A percentile compares a stretch with the other conserved stretches of the same genome.
Conservation (phyloP, 1,140 invertebrate genomes). For the Zaprionus lachaisei region DNA sequence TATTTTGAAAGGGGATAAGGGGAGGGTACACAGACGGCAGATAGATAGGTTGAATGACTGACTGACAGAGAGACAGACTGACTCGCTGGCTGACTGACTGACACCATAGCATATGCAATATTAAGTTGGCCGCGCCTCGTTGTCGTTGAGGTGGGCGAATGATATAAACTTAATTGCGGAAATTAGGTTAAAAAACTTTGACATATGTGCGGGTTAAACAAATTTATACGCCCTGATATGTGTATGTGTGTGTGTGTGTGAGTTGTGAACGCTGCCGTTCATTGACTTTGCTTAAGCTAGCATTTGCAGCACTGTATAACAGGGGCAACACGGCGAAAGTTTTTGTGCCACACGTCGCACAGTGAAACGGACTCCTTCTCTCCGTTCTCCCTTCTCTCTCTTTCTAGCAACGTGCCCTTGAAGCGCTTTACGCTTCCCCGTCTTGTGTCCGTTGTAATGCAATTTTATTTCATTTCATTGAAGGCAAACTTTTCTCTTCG, state of each 20-base stretch:
- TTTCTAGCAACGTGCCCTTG: slow-evolving; percentile 25
- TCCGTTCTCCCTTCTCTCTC: background rate
- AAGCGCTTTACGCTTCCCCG: slow-evolving; percentile 35
- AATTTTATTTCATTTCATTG: slow-evolving; percentile 83
- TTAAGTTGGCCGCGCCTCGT: slow-evolving; percentile 34
- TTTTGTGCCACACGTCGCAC: slow-evolving; percentile 72
- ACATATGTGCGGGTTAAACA: slow-evolving; percentile 81
- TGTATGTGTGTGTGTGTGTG: slow-evolving; percentile 12
- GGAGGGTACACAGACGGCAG: background rate
- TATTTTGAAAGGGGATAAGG: background rate
- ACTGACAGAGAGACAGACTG: background rate
- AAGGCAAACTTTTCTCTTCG: slow-evolving; percentile 76
- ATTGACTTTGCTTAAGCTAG: slow-evolving; percentile 75
- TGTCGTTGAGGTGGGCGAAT: slow-evolving; percentile 52
- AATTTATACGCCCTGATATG: slow-evolving; percentile 57
- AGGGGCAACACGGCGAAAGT: slow-evolving; percentile 65
- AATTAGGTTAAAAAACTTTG: slow-evolving; percentile 82
- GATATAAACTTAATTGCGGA: slow-evolving; percentile 82
- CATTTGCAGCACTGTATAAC: slow-evolving; percentile 61
- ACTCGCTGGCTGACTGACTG: background rate
- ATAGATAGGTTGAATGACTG: background rate
- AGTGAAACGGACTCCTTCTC: background rate
- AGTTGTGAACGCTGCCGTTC: slow-evolving; percentile 54
- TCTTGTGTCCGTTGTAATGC: slow-evolving; percentile 73
- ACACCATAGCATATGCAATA: slow-evolving; percentile 19